Conservation (phyloP, 1,140 invertebrate species). For the Conopomorpha cramerella region DNA sequence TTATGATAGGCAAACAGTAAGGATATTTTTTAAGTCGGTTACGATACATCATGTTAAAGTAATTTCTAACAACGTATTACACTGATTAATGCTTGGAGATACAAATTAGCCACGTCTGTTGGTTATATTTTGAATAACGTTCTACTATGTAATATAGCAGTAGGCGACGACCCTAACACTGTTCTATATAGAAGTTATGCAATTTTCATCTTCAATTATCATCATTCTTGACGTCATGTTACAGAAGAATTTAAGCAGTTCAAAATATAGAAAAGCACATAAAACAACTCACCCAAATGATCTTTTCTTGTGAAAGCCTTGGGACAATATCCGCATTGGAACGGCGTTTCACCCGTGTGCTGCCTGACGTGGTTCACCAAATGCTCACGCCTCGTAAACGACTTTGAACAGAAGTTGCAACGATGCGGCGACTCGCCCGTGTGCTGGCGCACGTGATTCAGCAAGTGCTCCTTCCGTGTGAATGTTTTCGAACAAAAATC, state of each 20-base stretch:
- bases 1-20: neutral
- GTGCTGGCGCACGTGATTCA: slow-evolving; percentile 84
- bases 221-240: too few species aligned
- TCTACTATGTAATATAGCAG: neutral
- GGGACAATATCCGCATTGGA: slow-evolving; percentile 82
- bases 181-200: neutral
- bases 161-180: too few species aligned
- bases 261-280: too few species aligned
- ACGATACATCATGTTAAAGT: neutral
- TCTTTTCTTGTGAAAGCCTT: slow-evolving; percentile 85
- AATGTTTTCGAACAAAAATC: slow-evolving; percentile 85
- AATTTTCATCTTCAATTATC: neutral
- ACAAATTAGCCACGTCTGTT: neutral
- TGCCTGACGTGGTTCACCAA: slow-evolving; percentile 80
- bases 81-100: neutral
- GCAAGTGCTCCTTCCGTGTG: slow-evolving; percentile 79
- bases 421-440: slow-evolving; percentile 81
- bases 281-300: slow-evolving; percentile 65
- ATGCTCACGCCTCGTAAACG: slow-evolving; percentile 82
- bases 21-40: neutral
- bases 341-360: slow-evolving; percentile 85
- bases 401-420: slow-evolving; percentile 81
- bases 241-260: too few species aligned
- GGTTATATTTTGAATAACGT: neutral
- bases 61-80: too few species aligned